Evolutionary conservation across 1,140 invertebrate genomes (phyloP), one percentile per base, ranked within the genome.

Genomic region (Drosophila pseudoananassae): DNA sequence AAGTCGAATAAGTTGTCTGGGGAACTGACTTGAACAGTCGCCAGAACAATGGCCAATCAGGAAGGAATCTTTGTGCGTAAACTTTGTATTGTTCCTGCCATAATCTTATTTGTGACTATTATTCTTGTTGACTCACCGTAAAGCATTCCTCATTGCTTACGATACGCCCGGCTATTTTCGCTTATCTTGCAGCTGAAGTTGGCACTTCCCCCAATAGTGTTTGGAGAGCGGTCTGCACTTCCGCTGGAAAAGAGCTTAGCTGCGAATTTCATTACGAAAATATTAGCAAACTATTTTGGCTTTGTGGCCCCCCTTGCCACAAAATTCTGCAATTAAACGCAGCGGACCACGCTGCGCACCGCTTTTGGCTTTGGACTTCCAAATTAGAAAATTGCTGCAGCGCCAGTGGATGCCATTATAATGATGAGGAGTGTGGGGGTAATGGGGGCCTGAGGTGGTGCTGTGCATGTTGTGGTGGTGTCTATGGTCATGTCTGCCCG

Each of bases 321-420:
- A 23, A 27, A 49, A 10, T 25, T 59, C 23, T n/a, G 49, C 81
- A 85, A 77, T 81, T 85, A 85, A 81, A 58, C 77, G 77, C 68
- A 70, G 49, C 78, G 51, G 17, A 74, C 63, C 69, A 43, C 60
- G 25, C 29, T 15, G 9, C 33, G n/a, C 3, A n/a, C 17, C 77
- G 27, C 31, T 76, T 84, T 84, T 75, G 72, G 81, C 50, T 61
- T 58, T 58, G 36, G 47, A 72, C 71, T 51, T 23, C 81, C 82
- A 85, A 87, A 81, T 74, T 84, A 68, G 76, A 65, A 72, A 83
- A 85, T 76, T 84, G 56, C 71, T 6, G 63, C 81, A 76, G 66
- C 66, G 76, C 57, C 72, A 61, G 73, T 85, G 77, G 82, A 76
- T 52, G 58, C 72, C 81, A 79, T 85, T 84, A 57, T 80, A 77